Conservation (phyloP, 2,888 invertebrate genomes). For the Parnassius mnemosyne region DNA sequence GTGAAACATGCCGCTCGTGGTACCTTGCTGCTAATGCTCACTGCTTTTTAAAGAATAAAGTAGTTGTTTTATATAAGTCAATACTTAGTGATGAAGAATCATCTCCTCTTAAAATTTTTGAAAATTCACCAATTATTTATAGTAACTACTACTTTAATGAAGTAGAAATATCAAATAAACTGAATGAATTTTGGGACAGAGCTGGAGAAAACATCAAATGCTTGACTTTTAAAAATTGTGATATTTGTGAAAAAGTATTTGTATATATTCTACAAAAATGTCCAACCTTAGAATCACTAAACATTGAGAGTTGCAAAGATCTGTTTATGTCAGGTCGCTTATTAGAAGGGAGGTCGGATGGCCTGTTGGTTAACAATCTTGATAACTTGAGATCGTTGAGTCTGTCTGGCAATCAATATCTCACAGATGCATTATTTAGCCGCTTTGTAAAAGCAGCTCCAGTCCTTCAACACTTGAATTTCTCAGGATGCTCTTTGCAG, state of each 20-base stretch:
- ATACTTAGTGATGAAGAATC: slow-evolving; percentile 59
- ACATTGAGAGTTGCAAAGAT: slow-evolving; percentile 84
- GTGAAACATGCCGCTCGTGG: slow-evolving; percentile 84
- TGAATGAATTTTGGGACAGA: slow-evolving; percentile 78
- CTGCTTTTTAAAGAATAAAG: slow-evolving; percentile 77
- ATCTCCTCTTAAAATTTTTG: slow-evolving; percentile 62
- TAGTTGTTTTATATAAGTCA: slow-evolving; percentile 70
- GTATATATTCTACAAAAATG: slow-evolving; percentile 80
- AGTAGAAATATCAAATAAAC: slow-evolving; percentile 75
- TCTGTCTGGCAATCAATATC: slow-evolving; percentile 84
- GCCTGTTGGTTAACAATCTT: slow-evolving; percentile 66
- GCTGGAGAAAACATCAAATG: slow-evolving; percentile 79
- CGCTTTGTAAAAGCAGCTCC: slow-evolving; percentile 83
- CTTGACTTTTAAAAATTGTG: slow-evolving; percentile 80
- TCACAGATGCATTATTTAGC: slow-evolving; percentile 87
- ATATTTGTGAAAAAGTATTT: slow-evolving; percentile 83
- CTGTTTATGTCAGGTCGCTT: slow-evolving; percentile 87
- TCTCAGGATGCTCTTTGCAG: slow-evolving; percentile 85
- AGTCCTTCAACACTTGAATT: slow-evolving; percentile 80
- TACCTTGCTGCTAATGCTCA: slow-evolving; percentile 84
- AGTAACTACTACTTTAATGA: slow-evolving; percentile 76
- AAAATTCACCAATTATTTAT: slow-evolving; percentile 65
- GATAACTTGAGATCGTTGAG: slow-evolving; percentile 80
- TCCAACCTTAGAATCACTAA: slow-evolving; percentile 78
- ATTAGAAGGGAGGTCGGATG: slow-evolving; percentile 81